Evolutionary conservation across 2,888 invertebrate species (phyloP), one percentile per base, ranked within the genome.

Genomic region (Steinernema carpocapsae): DNA sequence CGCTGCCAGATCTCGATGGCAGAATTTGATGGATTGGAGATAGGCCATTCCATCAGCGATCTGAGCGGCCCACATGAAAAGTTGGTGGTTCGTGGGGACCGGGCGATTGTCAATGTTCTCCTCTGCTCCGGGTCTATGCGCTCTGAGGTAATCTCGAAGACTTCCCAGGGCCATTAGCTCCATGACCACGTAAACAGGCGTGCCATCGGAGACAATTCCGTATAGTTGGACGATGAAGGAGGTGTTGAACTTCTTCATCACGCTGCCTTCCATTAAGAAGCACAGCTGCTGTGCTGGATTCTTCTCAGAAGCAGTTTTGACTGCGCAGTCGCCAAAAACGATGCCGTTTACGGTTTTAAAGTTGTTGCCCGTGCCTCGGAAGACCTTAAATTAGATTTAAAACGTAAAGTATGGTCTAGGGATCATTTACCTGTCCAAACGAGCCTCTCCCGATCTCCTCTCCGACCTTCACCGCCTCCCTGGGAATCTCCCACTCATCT

Each of bases 41-140:
- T 97, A 99, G 1, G 95, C 94, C 97, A 99, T 99, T 75, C 97
- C 99, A 88, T 99, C 99, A 26, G 96, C 95, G 87, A 99, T 96
- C 90, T 97, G 90, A 12, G 89, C 88, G 1, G 90, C 89, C 90
- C 90, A 90, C 78, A 89, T 89, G 73, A 89, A 83, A 59, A 89
- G 88, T 78, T 89, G 87, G 73, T 85, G 85, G 48, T 89, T 77
- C 7, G 88, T 87, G 2, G 90, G 90, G 24, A 89, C 88, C n/a
- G 79, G 78, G 19, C 80, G 71, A 42, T 79, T 76, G n/a, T 82
- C 76, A 1, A 74, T 77, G 72, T 81, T 83, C 74, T 83, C 82
- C 52, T 86, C 85, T 14, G 78, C 80, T 26, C 77, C 83, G 0
- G 87, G 86, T 29, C 87, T 74, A 24, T 82, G 79, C 0, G 81